phyloP scores from a whole-genome alignment of 2,797 vertebrate genomes.

The Protonibea diacanthus region DNA sequence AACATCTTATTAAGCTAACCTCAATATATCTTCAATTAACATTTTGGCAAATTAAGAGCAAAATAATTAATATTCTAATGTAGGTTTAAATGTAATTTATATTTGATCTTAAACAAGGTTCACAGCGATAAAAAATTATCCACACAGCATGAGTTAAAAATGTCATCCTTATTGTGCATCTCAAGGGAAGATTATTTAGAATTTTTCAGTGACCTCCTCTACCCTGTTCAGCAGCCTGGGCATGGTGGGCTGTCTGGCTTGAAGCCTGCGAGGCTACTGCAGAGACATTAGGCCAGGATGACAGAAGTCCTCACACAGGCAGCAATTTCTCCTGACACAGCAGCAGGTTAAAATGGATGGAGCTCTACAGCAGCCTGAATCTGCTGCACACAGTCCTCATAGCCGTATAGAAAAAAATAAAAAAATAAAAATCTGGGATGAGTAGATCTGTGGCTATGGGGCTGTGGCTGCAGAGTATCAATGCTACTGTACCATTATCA shows the following conservation, averaged over 20 bases:
- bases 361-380: slow-evolving; percentile 54
- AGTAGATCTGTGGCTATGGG: slow-evolving; percentile 7
- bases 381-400: slow-evolving; percentile 44
- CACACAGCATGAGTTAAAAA: not conserved
- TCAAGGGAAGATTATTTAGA: slow-evolving; percentile 44
- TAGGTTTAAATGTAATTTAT: not conserved
- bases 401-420: not conserved
- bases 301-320: slow-evolving; percentile 76
- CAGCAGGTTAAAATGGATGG: slow-evolving; percentile 65
- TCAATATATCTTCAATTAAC: not conserved
- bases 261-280: slow-evolving; percentile 57
- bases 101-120: not conserved
- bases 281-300: slow-evolving; percentile 71
- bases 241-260: slow-evolving; percentile 46
- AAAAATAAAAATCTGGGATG: slow-evolving; percentile 22
- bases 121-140: not conserved
- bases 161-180: slow-evolving; percentile 5
- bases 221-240: slow-evolving; percentile 33
- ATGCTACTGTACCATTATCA: not conserved
- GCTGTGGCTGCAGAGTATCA: not conserved
- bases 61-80: not conserved
- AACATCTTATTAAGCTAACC: not conserved
- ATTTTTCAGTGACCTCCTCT: slow-evolving; percentile 34
- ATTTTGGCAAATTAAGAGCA: not conserved
- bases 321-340: slow-evolving; percentile 76